A percentile compares a stretch with the other conserved stretches of the same genome.
Evolutionary conservation across 2,888 invertebrate genomes (phyloP).

Genomic region (Hydrotaea cyrtoneurina): DNA sequence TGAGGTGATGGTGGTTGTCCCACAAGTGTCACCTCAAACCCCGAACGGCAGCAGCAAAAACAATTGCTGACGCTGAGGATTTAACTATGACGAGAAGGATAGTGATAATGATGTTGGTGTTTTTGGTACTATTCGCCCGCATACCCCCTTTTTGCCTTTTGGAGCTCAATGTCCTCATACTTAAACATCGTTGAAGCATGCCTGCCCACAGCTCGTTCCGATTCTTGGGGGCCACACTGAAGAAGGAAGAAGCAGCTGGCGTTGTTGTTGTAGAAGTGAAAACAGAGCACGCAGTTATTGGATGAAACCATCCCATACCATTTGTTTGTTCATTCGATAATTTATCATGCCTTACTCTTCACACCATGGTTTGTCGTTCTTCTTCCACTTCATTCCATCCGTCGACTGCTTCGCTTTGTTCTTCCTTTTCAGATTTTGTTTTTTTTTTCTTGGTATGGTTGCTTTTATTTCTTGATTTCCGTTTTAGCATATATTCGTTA

Average conservation of each 20-base stretch:
- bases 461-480: slow-evolving; percentile 36
- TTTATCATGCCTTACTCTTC: slow-evolving; percentile 40
- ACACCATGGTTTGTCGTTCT: slow-evolving; percentile 49
- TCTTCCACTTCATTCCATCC: slow-evolving; percentile 33
- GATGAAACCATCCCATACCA: slow-evolving; percentile 71
- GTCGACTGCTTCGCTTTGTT: slow-evolving; percentile 32
- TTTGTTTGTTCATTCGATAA: slow-evolving; percentile 52
- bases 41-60: neutral
- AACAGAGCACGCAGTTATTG: slow-evolving; percentile 58
- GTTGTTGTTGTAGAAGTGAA: slow-evolving; percentile 34
- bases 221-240: neutral
- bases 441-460: slow-evolving; percentile 26
- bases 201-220: neutral
- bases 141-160: neutral
- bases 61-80: neutral
- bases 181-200: neutral
- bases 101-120: slow-evolving; percentile 18
- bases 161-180: neutral
- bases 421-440: slow-evolving; percentile 32
- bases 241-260: neutral
- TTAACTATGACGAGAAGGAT: neutral
- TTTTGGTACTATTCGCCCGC: neutral
- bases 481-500: slow-evolving; percentile 32
- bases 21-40: slow-evolving; percentile 31
- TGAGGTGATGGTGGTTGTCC: neutral